A percentile compares a stretch with the other conserved stretches of the same genome.
phyloP scores from a whole-genome alignment of 2,888 invertebrate species.

The Troides oblongomaculatus region DNA sequence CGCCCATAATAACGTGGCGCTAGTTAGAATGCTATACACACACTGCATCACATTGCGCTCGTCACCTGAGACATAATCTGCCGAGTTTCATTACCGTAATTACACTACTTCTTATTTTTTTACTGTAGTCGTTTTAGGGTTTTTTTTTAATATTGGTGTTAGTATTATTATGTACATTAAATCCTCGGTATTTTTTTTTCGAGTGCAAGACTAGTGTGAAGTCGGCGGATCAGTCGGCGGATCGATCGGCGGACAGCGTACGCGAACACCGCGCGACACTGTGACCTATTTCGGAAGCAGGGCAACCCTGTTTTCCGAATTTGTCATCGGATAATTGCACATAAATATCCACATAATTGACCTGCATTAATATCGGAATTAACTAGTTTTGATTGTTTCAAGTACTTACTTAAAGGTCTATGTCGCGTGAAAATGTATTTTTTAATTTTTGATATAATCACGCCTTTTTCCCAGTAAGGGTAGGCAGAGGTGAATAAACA shows the following conservation, averaged over 20 bases:
- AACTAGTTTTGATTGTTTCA: slow-evolving; percentile 23
- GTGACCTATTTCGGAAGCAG: slow-evolving; percentile 67
- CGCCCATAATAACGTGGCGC: too few relatives aligned
- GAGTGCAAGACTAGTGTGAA: slow-evolving; percentile 6
- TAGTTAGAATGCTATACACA: too few relatives aligned
- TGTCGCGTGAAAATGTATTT: too few relatives aligned
- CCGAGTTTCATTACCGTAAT: too few relatives aligned
- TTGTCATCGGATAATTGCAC: slow-evolving; percentile 27
- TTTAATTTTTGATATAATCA: too few relatives aligned
- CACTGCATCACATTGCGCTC: too few relatives aligned
- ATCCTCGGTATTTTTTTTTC: background rate
- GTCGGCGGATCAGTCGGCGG: slow-evolving; percentile 44
- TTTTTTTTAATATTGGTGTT: background rate
- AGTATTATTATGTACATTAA: background rate
- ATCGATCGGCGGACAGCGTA: slow-evolving; percentile 47
- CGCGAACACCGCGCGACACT: slow-evolving; percentile 49
- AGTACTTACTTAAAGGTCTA: background rate
- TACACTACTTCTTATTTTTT: too few relatives aligned
- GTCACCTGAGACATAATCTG: too few relatives aligned
- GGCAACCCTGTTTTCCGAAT: slow-evolving; percentile 45
- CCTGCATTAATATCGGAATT: slow-evolving; percentile 2
- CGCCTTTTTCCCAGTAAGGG: too few relatives aligned
- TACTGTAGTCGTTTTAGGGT: background rate
- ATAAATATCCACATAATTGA: slow-evolving; percentile 28
- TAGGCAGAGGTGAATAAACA: too few relatives aligned